Evolutionary conservation across 2,113 vertebrate genomes (phyloP), one percentile per base, ranked within the genome.

Genomic region (Symphodus melops): DNA sequence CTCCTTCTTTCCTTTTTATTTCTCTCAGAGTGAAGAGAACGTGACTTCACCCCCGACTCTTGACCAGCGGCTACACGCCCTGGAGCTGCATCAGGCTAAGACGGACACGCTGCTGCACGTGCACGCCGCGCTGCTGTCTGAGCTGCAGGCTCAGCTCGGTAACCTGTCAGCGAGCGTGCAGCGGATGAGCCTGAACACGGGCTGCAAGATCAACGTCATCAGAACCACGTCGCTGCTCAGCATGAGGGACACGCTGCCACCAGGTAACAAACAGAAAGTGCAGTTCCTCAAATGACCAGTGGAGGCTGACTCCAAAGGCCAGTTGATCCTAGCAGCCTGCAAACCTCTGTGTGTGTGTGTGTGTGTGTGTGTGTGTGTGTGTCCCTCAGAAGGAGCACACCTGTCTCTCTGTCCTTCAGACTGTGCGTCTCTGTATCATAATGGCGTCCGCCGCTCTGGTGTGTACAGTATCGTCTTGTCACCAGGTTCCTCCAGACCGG

Each of bases 381-480:
- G 28, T 33, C 0, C 66, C 54, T 73, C 59, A 90, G 86, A 46
- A 21, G 58, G 79, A 60, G 68, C 58, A n/a, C 13, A 66, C 58
- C 8, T 84, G 68, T 88, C 86, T 2, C 90, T 86, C 83, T 96
- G 95, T 77, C 94, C 93, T 1, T 85, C 95, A 0, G 96, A 96
- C 82, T 96, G 87, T 57, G 84, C 88, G 0, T 88, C 88, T 16
- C 77, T 90, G 19, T 86, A 79, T 75, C 90, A 84, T 82, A 95
- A 91, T 0, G 95, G 96, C 0, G 85, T 95, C 2, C 91, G 90
- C 0, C 88, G 85, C 0, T 94, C 95, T 0, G 95, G 95, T 0
- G 72, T 95, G 59, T 96, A 95, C 91, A 94, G 83, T 23, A 84
- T 96, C 39, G 84, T 95, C 66, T 90, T 94, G 23, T 91, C 90